These are phyloP conservation scores for Porites cylindrica DNA, from an alignment of 92 coral and sea anemone species.

Conservation along the genomic window DNA sequence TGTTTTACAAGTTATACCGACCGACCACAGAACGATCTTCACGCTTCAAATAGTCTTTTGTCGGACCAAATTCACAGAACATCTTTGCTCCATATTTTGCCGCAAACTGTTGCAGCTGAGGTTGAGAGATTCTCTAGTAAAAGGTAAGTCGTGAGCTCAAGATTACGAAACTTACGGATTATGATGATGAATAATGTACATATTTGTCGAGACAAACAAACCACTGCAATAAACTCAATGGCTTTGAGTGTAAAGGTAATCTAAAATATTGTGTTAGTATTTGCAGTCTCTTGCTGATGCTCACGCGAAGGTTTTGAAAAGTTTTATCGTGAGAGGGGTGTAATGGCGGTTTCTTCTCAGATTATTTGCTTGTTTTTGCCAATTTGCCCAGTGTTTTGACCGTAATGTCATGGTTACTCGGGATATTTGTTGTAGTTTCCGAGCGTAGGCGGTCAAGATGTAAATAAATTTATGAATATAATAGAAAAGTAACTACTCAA, in stretches of 20 bases:
- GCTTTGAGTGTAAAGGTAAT: conserved; percentile 21
- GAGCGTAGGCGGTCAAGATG: too few species aligned
- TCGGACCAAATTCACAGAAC: not conserved
- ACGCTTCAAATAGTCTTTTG: not conserved
- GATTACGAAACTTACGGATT: conserved; percentile 19
- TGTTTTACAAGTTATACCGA: too few species aligned
- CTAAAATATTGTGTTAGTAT: conserved; percentile 22
- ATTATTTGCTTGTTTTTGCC: not conserved
- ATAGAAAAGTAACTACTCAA: too few species aligned
- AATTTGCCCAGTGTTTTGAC: too few species aligned
- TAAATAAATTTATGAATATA: too few species aligned
- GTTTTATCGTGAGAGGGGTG: not conserved
- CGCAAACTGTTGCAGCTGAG: not conserved
- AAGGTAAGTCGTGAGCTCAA: conserved; percentile 15
- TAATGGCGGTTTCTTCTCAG: not conserved
- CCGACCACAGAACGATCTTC: not conserved
- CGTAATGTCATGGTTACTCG: too few species aligned
- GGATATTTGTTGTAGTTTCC: too few species aligned
- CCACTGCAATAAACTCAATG: conserved; percentile 6
- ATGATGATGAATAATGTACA: conserved; percentile 3
- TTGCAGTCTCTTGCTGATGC: not conserved
- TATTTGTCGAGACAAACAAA: conserved; percentile 41
- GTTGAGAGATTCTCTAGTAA: not conserved
- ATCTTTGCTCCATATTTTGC: not conserved
- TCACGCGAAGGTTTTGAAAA: not conserved